Conservation (phyloP, 2,888 invertebrate species). For the Achlya flavicornis region DNA sequence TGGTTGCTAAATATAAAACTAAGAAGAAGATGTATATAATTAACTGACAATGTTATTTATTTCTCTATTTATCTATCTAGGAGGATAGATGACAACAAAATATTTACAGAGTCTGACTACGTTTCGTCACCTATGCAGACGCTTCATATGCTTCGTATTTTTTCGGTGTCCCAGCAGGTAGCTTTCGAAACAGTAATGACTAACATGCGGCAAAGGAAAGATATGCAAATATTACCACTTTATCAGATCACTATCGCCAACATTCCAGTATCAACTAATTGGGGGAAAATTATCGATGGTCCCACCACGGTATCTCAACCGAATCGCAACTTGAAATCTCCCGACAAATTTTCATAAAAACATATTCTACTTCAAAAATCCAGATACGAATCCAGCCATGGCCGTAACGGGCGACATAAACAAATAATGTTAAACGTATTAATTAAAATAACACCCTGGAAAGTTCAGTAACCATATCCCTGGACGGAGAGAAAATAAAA, state of each 20-base stretch:
- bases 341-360: not conserved
- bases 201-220: not conserved
- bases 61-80: no score
- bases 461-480: slow-evolving; percentile 68
- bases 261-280: slow-evolving; percentile 1
- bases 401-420: slow-evolving; percentile 33
- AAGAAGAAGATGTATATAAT: no score
- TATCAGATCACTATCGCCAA: slow-evolving; percentile 8
- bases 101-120: no score
- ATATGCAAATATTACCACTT: slow-evolving; percentile 2
- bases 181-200: not conserved
- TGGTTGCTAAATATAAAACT: no score
- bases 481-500: slow-evolving; percentile 46
- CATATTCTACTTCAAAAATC: not conserved
- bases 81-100: no score
- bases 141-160: no score
- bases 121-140: no score
- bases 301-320: not conserved
- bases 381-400: not conserved
- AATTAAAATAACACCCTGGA: slow-evolving; percentile 77
- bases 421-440: slow-evolving; percentile 62
- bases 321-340: not conserved
- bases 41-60: no score
- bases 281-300: not conserved
- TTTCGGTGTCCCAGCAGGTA: not conserved